Conservation (phyloP, 2,888 invertebrate species). For the Cephus sareptanus region DNA sequence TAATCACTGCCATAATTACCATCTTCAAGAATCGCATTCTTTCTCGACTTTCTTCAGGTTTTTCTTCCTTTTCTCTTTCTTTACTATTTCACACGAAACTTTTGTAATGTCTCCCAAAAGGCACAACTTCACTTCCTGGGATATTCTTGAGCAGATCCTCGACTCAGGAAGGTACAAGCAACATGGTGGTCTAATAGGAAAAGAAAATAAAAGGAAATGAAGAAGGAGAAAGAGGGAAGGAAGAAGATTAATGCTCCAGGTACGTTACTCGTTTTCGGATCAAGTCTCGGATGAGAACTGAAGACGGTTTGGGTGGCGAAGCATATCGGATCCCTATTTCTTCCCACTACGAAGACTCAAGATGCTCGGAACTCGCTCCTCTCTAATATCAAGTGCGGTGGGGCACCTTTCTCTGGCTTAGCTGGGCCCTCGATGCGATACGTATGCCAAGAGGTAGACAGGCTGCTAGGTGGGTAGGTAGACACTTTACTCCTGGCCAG, state of each 20-base stretch:
- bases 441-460: neutral
- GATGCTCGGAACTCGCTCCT: conserved; percentile 48
- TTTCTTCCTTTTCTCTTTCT: neutral
- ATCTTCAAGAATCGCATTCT: neutral
- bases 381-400: conserved; percentile 56
- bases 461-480: neutral
- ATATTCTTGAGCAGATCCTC: neutral
- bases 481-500: neutral
- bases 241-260: neutral
- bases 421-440: neutral
- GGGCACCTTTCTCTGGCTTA: conserved; percentile 27
- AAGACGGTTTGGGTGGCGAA: conserved; percentile 54
- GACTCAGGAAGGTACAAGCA: neutral
- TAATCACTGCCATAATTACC: neutral
- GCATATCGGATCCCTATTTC: conserved; percentile 53
- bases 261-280: conserved; percentile 28
- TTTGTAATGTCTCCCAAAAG: neutral
- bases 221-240: neutral
- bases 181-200: neutral
- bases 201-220: neutral
- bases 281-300: conserved; percentile 55
- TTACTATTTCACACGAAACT: neutral
- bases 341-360: conserved; percentile 45
- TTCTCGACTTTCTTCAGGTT: neutral
- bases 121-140: neutral